Evolutionary conservation across 2,113 vertebrate species (phyloP), one percentile per base, ranked within the genome.

Genomic region (Crotalus tigris): DNA sequence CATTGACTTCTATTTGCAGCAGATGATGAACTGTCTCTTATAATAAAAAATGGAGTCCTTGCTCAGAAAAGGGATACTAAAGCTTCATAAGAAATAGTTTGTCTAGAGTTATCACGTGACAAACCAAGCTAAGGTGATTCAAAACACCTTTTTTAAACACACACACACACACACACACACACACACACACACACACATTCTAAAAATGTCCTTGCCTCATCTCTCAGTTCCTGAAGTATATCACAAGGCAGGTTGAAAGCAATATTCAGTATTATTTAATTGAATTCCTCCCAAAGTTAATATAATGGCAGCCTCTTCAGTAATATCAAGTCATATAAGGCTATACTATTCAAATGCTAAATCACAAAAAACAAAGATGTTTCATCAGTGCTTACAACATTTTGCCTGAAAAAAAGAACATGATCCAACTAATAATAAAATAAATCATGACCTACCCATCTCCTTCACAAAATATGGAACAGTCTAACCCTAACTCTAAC

Each of bases 291-390:
- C 8, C 58, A 90, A 86, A 58, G 92, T 90, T 93, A 93, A 93
- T 90, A 88, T 90, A 93, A 57, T 93, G 46, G 61, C 51, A 90
- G 46, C 29, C n/a, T 90, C 55, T n/a, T 39, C 21, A 7, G 81
- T 61, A 55, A 93, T 89, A 90, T 86, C 46, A 90, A 75, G n/a
- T 61, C 55, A 90, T 57, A 92, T 58, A 90, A 69, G 69, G 29
- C 19, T 57, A 90, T 90, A 57, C 55, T 90, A 93, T 90, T 90
- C 88, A 85, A 13, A 90, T 86, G 88, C 49, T 93, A 93, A 93
- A 93, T 90, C 46, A 93, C 85, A 90, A 90, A 93, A 90, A 39
- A 29, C 75, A 86, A 57, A 86, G 44, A 86, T 86, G 75, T 90
- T 93, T 90, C 88, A 85, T 90, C 55, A 90, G 13, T 93, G 75